phyloP scores from a whole-genome alignment of 2,888 invertebrate genomes.

The Xestia sexstrigata region DNA sequence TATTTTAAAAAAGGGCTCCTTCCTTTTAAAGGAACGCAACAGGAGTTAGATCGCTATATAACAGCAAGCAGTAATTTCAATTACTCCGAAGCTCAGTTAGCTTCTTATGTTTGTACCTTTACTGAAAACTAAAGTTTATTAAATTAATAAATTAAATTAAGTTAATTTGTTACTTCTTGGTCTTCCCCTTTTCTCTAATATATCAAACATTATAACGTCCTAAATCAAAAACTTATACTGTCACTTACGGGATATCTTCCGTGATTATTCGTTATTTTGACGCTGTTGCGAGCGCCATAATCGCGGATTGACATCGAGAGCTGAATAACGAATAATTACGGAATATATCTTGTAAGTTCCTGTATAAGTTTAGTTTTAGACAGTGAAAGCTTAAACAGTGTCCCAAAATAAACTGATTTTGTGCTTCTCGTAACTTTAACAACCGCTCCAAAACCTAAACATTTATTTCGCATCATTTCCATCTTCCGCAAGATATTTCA shows the following conservation, averaged over 20 bases:
- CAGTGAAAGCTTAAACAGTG: too few species aligned
- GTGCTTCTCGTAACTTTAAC: background rate
- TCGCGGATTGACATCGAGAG: too few species aligned
- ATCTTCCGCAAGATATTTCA: conserved; percentile 44
- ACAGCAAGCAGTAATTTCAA: background rate
- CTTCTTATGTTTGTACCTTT: background rate
- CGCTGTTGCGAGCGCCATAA: too few species aligned
- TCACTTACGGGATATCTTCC: too few species aligned
- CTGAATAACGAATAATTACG: too few species aligned
- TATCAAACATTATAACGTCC: background rate
- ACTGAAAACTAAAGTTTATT: background rate
- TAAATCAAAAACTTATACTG: background rate
- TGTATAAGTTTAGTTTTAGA: too few species aligned
- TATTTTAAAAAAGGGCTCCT: too few species aligned
- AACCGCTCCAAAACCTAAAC: conserved; percentile 4
- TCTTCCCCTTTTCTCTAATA: background rate
- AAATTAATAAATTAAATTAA: background rate
- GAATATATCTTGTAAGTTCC: too few species aligned
- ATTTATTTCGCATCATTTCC: background rate
- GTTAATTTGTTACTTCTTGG: background rate
- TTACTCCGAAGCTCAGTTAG: background rate
- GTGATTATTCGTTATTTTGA: too few species aligned
- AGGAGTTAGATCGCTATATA: background rate
- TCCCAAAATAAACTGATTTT: background rate
- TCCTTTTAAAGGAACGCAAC: too few species aligned